These are phyloP conservation scores for Florisuga fusca DNA, from an alignment of 2,797 vertebrate genomes.

Conservation along the genomic window DNA sequence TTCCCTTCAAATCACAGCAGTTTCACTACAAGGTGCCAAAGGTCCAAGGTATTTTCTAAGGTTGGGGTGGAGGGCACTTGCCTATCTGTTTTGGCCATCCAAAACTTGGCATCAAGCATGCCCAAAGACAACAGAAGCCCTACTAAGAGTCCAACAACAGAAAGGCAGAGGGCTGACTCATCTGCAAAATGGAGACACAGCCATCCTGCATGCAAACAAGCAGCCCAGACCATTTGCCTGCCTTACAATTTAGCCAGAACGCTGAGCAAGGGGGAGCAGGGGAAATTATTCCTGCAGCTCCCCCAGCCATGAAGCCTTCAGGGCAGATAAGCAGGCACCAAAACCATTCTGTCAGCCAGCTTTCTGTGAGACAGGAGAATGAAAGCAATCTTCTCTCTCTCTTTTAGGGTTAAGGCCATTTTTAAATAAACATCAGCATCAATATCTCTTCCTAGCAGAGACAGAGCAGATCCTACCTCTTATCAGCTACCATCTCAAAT, in stretches of 20 bases:
- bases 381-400: constrained; percentile 18
- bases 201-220: neutral
- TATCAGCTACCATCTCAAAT: constrained; percentile 32
- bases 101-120: neutral
- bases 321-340: constrained; percentile 6
- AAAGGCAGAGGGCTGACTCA: constrained; percentile 1
- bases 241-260: neutral
- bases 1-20: neutral
- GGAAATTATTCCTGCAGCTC: neutral
- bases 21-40: neutral
- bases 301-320: neutral
- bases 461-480: constrained; percentile 7
- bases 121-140: neutral
- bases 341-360: neutral
- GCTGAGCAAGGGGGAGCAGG: neutral
- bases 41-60: neutral
- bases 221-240: neutral
- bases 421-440: constrained; percentile 33
- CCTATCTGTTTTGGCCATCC: neutral
- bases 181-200: neutral
- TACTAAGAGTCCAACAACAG: neutral
- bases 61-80: neutral
- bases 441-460: constrained; percentile 6
- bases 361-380: neutral
- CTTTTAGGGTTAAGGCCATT: constrained; percentile 5